A percentile compares a stretch with the other conserved stretches of the same genome.
These are phyloP conservation scores for Picathartes gymnocephalus DNA, from an alignment of 2,113 vertebrate species.

Conservation along the genomic window DNA sequence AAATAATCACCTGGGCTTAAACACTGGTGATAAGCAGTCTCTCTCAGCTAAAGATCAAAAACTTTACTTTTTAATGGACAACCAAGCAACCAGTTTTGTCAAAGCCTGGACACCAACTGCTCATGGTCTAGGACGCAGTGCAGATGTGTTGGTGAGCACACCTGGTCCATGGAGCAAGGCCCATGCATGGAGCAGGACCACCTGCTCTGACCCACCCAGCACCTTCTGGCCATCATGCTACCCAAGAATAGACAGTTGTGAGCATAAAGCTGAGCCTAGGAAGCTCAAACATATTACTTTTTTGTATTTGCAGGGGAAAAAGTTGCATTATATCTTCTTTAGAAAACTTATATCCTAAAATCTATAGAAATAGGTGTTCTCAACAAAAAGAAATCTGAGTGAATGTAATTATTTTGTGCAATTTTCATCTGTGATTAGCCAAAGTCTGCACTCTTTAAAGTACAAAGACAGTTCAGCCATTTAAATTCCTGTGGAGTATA, in stretches of 20 bases:
- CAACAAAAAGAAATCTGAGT: neutral
- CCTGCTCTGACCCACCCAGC: neutral
- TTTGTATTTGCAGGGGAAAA: neutral
- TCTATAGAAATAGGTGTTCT: neutral
- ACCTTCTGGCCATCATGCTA: neutral
- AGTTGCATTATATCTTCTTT: neutral
- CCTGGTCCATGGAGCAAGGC: neutral
- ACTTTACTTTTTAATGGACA: neutral
- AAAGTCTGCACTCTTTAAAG: neutral
- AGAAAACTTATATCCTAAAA: neutral
- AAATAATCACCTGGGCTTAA: neutral
- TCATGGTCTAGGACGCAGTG: neutral
- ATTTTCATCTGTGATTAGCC: neutral
- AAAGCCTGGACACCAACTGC: neutral
- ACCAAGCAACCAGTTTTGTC: neutral
- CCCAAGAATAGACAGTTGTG: neutral
- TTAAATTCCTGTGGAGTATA: neutral
- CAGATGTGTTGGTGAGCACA: neutral
- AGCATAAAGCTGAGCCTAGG: neutral
- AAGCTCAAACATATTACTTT: neutral
- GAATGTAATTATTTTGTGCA: neutral
- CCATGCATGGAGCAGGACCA: fast-evolving
- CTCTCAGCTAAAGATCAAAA: neutral
- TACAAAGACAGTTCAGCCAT: neutral
- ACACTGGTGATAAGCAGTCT: neutral